Percentiles rank a stretch among this genome's conserved stretches.
Conservation (phyloP, 2,888 invertebrate species). For the Caenorhabditis angaria region DNA sequence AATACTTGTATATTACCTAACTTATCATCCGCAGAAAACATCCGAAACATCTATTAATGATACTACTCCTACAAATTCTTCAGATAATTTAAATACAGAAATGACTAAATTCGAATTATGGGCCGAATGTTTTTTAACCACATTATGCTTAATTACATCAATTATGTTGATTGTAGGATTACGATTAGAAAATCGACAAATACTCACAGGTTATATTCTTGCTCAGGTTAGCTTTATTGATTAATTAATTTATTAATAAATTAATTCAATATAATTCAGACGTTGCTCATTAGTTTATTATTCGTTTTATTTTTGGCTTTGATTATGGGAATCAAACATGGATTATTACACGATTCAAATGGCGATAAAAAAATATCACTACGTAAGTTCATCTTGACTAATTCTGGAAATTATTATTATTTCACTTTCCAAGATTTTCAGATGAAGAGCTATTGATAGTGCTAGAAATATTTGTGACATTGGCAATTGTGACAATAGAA, state of each 20-base stretch:
- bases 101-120: conserved; percentile 38
- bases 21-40: too few relatives aligned
- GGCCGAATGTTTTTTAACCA: conserved; percentile 41
- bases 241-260: neutral
- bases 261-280: conserved; percentile 36
- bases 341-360: conserved; percentile 53
- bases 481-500: conserved; percentile 52
- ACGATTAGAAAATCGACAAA: conserved; percentile 38
- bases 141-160: conserved; percentile 43
- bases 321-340: conserved; percentile 57
- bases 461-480: conserved; percentile 53
- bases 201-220: conserved; percentile 48
- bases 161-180: conserved; percentile 46
- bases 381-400: conserved; percentile 18
- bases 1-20: conserved; percentile 40
- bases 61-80: too few relatives aligned
- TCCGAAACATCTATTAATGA: too few relatives aligned
- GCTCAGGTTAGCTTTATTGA: conserved; percentile 42
- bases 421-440: conserved; percentile 18
- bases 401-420: neutral
- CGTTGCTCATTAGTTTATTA: conserved; percentile 46
- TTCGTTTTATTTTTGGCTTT: conserved; percentile 53
- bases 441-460: conserved; percentile 58
- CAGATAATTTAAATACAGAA: conserved; percentile 41
- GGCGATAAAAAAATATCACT: conserved; percentile 50